Percentiles rank a stretch among this genome's conserved stretches.
These are phyloP conservation scores for Orussus abietinus DNA, from an alignment of 1,140 invertebrate genomes.

Conservation along the genomic window DNA sequence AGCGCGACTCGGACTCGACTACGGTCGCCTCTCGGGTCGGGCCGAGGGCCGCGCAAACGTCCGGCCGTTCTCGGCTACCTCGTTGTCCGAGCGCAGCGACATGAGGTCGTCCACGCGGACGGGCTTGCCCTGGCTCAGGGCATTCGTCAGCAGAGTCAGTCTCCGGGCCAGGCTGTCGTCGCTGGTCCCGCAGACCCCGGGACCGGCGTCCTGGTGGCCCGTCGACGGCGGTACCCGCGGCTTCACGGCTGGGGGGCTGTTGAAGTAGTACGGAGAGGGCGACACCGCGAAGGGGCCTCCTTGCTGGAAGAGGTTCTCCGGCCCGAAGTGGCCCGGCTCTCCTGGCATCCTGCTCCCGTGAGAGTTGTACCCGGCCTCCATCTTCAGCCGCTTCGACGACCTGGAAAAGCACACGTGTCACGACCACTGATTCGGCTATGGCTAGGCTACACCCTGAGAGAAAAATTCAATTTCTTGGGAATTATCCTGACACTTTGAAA, in stretches of 20 bases:
- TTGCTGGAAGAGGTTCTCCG: conserved; percentile 49
- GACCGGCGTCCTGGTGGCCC: too few species aligned
- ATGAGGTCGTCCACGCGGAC: conserved; percentile 54
- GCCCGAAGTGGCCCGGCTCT: conserved; percentile 46
- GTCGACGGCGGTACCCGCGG: too few species aligned
- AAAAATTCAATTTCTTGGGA: too few species aligned
- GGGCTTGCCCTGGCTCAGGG: conserved; percentile 50
- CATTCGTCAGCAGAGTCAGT: conserved; percentile 44
- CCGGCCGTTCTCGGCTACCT: too few species aligned
- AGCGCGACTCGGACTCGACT: too few species aligned
- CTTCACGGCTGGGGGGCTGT: conserved; percentile 41
- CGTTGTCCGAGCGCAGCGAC: conserved; percentile 47
- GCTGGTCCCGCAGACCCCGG: too few species aligned
- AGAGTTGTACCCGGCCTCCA: conserved; percentile 57
- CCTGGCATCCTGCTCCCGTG: conserved; percentile 39
- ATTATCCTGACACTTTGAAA: too few species aligned
- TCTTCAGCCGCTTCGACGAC: conserved; percentile 62
- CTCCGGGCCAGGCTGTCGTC: conserved; percentile 46
- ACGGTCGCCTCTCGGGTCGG: too few species aligned
- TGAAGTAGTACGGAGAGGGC: conserved; percentile 41
- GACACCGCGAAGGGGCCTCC: conserved; percentile 41
- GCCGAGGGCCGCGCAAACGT: too few species aligned
- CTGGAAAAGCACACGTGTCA: too few species aligned
- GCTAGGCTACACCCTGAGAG: too few species aligned
- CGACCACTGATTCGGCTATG: too few species aligned